These are phyloP conservation scores for Hiodon tergisus DNA, from an alignment of 2,113 vertebrate genomes.

Conservation along the genomic window DNA sequence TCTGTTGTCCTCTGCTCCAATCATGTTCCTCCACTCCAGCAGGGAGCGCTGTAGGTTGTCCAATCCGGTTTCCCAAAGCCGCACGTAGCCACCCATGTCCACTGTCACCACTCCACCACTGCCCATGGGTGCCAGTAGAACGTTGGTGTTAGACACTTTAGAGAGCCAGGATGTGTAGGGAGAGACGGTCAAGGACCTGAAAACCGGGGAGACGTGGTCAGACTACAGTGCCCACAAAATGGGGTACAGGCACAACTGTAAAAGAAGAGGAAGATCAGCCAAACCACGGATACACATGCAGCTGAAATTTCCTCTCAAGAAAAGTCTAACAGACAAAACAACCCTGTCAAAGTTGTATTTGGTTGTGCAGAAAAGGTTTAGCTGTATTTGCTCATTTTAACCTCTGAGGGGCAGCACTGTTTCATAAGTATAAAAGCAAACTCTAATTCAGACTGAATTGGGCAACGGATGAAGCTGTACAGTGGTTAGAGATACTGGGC, in stretches of 20 bases:
- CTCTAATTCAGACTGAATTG: not conserved
- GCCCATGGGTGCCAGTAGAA: conserved; percentile 70
- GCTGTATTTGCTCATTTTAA: not conserved
- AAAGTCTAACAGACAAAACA: too few species aligned
- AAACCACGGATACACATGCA: not conserved
- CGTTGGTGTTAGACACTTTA: conserved; percentile 79
- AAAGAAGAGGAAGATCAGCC: not conserved
- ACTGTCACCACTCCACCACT: conserved; percentile 76
- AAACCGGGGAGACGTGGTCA: conserved; percentile 16
- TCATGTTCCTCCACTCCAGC: conserved; percentile 92
- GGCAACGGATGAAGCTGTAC: not conserved
- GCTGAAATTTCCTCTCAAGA: too few species aligned
- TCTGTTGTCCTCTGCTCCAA: conserved; percentile 75
- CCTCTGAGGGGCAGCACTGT: not conserved
- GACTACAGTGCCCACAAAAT: not conserved
- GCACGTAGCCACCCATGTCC: conserved; percentile 80
- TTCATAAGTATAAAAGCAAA: not conserved
- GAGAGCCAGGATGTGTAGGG: conserved; percentile 87
- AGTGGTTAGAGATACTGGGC: not conserved
- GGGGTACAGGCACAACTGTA: not conserved
- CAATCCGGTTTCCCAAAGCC: conserved; percentile 88
- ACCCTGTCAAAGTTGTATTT: too few species aligned
- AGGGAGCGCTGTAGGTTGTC: conserved; percentile 80
- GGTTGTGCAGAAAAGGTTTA: not conserved
- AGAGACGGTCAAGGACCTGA: conserved; percentile 71